These are phyloP conservation scores for Sparus aurata DNA, from an alignment of 2,797 vertebrate genomes.

Conservation along the genomic window DNA sequence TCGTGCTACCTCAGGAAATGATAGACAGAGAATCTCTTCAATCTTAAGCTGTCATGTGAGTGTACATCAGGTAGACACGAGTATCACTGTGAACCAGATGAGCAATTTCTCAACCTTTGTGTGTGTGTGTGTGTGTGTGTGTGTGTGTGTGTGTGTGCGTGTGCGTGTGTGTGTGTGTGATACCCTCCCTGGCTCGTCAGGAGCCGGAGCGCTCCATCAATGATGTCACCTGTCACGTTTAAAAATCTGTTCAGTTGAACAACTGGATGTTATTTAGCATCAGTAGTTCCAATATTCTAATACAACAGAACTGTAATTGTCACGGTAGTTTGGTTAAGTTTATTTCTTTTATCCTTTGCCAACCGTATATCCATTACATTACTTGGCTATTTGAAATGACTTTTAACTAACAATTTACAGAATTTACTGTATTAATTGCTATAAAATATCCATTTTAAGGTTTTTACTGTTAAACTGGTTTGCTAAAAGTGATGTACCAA, in stretches of 20 bases:
- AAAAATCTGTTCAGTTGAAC: not conserved
- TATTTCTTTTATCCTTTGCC: not conserved
- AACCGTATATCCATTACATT: not conserved
- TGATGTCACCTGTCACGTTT: not conserved
- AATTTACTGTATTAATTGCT: too few relatives aligned
- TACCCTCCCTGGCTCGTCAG: not conserved
- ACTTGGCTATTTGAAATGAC: not conserved
- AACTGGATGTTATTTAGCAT: not conserved
- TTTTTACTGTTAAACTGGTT: not conserved
- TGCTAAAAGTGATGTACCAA: too few relatives aligned
- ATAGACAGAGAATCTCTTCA: slow-evolving; percentile 27
- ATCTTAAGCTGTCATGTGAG: slow-evolving; percentile 1
- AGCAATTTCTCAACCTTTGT: not conserved
- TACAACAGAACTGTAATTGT: not conserved
- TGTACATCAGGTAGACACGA: slow-evolving; percentile 6
- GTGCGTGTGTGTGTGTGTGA: not conserved
- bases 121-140: too few relatives aligned
- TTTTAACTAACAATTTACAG: not conserved
- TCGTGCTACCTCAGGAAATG: slow-evolving; percentile 49
- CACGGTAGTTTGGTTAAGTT: not conserved
- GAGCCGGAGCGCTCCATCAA: not conserved
- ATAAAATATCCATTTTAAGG: too few relatives aligned
- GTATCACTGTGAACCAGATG: slow-evolving; percentile 5
- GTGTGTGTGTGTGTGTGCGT: too few relatives aligned
- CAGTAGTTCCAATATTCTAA: too few relatives aligned